phyloP scores from a whole-genome alignment of 2,888 invertebrate species.

The Caradrina kadenii region DNA sequence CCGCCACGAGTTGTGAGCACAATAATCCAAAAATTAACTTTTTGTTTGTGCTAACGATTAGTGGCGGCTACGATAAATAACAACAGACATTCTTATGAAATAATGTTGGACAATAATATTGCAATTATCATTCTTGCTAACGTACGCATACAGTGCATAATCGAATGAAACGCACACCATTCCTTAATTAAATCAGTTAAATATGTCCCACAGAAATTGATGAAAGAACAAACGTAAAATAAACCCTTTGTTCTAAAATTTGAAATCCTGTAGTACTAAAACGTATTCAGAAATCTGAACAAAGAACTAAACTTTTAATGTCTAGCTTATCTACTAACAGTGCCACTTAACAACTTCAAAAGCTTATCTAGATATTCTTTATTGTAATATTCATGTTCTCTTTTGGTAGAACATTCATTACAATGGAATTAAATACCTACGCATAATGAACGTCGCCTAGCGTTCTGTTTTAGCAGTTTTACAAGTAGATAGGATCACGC shows the following conservation, averaged over 20 bases:
- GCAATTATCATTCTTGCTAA: neutral
- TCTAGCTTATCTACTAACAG: constrained; percentile 31
- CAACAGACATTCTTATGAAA: neutral
- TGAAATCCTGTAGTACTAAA: neutral
- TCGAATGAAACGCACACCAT: neutral
- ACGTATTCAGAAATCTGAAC: constrained; percentile 15
- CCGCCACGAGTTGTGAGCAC: too few species aligned
- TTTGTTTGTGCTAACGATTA: too few species aligned
- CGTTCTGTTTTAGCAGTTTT: constrained; percentile 82
- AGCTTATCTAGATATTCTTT: constrained; percentile 61
- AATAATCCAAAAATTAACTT: too few species aligned
- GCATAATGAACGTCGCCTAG: constrained; percentile 79
- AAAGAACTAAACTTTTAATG: constrained; percentile 13
- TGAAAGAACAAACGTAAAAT: neutral
- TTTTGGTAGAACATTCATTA: constrained; percentile 80
- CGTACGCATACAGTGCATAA: neutral
- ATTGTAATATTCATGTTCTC: constrained; percentile 63
- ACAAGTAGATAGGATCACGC: constrained; percentile 80
- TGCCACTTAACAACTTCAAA: constrained; percentile 45
- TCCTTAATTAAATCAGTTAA: neutral
- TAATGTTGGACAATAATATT: neutral
- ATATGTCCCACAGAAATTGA: neutral
- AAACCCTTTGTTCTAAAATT: neutral
- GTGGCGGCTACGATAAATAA: too few species aligned
- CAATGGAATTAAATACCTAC: constrained; percentile 79